Percentiles rank a stretch among this genome's conserved stretches.
phyloP scores from a whole-genome alignment of 2,113 vertebrate species.

The Peromyscus californicus region DNA sequence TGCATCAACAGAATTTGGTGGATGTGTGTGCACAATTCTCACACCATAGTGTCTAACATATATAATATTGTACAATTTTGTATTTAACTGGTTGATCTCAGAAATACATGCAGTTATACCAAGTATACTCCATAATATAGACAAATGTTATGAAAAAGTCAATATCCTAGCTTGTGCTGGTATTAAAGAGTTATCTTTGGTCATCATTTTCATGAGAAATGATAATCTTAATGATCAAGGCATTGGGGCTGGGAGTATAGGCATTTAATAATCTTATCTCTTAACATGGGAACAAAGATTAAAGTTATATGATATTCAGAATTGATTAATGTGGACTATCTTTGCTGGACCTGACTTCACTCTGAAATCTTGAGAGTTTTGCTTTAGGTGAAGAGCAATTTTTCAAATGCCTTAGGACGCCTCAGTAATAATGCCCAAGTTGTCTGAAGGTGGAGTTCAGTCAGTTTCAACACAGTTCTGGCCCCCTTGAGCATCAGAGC shows the following conservation, averaged over 20 bases:
- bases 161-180: conserved; percentile 12
- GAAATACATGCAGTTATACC: neutral
- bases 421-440: neutral
- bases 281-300: neutral
- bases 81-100: neutral
- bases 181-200: neutral
- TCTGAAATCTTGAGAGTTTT: conserved; percentile 28
- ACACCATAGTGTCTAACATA: neutral
- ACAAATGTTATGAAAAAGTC: neutral
- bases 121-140: neutral
- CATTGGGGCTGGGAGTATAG: neutral
- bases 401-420: conserved; percentile 20
- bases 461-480: neutral
- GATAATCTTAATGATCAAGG: neutral
- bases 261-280: neutral
- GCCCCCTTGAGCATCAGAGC: neutral
- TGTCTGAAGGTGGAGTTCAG: neutral
- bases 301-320: neutral
- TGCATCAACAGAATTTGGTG: neutral
- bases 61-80: neutral
- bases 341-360: neutral
- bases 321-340: neutral
- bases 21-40: neutral
- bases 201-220: neutral
- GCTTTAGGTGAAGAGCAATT: neutral